phyloP scores from a whole-genome alignment of 2,888 invertebrate genomes.

The Orchesellides sinensis region DNA sequence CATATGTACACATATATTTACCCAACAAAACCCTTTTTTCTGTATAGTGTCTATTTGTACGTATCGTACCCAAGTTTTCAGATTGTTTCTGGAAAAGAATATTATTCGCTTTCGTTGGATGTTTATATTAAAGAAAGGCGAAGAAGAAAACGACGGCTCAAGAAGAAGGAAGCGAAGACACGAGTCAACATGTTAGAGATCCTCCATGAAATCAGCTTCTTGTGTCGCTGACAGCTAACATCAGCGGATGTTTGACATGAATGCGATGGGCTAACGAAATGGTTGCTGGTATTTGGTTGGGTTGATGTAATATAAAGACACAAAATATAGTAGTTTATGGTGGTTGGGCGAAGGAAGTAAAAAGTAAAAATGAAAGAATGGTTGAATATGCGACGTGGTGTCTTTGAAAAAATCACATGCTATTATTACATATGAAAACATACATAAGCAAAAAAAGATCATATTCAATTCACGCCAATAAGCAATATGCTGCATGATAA shows the following conservation, averaged over 20 bases:
- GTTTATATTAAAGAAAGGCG: not conserved
- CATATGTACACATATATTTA: slow-evolving; percentile 7
- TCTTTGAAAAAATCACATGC: too few species aligned
- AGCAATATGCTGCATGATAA: too few species aligned
- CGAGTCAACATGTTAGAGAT: slow-evolving; percentile 55
- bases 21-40: slow-evolving; percentile 1
- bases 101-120: not conserved
- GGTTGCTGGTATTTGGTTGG: slow-evolving; percentile 35
- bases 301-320: too few species aligned
- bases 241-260: slow-evolving; percentile 58
- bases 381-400: not conserved
- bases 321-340: too few species aligned
- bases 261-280: slow-evolving; percentile 51
- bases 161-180: slow-evolving; percentile 32
- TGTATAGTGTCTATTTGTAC: too few species aligned
- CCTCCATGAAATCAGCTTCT: slow-evolving; percentile 52
- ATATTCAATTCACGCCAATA: too few species aligned
- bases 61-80: too few species aligned
- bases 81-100: not conserved
- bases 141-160: not conserved
- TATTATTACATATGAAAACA: too few species aligned
- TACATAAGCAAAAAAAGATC: too few species aligned
- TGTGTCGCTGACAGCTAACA: slow-evolving; percentile 54
- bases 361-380: slow-evolving; percentile 2
- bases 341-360: slow-evolving; percentile 10